Conservation (phyloP, 2,888 invertebrate genomes). For the Xanthia icteritia region DNA sequence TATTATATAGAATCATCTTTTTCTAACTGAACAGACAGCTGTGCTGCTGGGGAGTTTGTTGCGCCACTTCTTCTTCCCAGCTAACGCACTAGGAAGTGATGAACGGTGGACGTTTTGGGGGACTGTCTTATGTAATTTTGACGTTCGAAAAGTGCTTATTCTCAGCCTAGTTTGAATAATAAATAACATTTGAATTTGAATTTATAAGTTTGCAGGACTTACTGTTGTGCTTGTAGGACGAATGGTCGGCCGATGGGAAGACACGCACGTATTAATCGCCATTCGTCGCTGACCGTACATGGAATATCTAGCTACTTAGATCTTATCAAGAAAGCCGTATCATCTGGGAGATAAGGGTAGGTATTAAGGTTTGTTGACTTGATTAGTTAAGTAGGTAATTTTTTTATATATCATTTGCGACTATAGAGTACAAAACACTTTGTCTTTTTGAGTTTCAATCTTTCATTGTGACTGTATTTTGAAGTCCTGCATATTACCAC, state of each 20-base stretch:
- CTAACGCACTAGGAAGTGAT: too few species aligned
- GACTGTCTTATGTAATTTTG: too few species aligned
- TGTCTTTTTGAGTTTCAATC: not conserved
- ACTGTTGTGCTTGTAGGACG: not conserved
- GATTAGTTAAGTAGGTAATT: not conserved
- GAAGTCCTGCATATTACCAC: not conserved
- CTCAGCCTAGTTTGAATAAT: too few species aligned
- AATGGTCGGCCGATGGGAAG: not conserved
- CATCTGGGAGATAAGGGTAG: conserved; percentile 1
- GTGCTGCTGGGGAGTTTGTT: too few species aligned
- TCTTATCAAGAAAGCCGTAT: conserved; percentile 7
- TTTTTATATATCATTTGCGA: not conserved
- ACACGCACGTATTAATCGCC: not conserved
- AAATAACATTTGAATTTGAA: too few species aligned
- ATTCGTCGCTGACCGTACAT: too few species aligned
- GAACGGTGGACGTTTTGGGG: too few species aligned
- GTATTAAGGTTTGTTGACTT: conserved; percentile 1
- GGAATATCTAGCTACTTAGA: not conserved
- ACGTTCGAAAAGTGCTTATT: too few species aligned
- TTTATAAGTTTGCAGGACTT: not conserved
- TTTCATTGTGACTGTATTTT: not conserved
- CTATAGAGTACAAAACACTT: not conserved
- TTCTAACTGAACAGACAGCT: too few species aligned
- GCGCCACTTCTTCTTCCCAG: too few species aligned
- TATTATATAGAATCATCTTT: too few species aligned